Base-by-base conservation (phyloP, 2,888 invertebrate genomes). In the Chymomyza caudatula region DNA sequence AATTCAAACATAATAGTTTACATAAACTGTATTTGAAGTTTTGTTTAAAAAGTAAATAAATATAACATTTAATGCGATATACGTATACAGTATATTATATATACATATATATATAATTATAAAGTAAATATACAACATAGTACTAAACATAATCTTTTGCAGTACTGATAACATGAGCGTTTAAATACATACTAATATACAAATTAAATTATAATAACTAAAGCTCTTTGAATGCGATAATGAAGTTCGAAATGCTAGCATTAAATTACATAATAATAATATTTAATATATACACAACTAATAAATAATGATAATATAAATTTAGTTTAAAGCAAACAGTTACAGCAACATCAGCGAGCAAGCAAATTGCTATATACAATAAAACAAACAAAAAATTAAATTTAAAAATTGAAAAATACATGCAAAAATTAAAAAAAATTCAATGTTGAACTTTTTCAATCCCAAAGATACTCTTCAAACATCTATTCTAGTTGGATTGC, bases 251-350 rank as follows among this genome's bases (percentile, higher is more conserved):
- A 74, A 67, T 62, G 54, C 63, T 80, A 80, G 86, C 66, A 74
- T 85, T 80, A 85, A 80, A 69, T 73, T 80, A 85, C 44, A 37
- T 70, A 66, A 71, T 61, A 76, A 65, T 49, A 51, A 71, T 66
- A 74, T 76, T 54, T 19, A 69, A n/a, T 55, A 8, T 52, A 66
- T 54, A 43, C 43, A 58, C 51, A 75, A 70, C 63, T 76, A 17
- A 60, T 67, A 25, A 65, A 69, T 29, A 65, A 74, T 77, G 74
- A 86, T 69, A 83, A 37, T 37, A 37, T 37, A 37, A 37, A 37
- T 37, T 37, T 37, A 37, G 29, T 37, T 37, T 37, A 37, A 37
- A 8, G 2, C 29, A 37, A 37, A 37, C 0, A 8, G 29, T 37
- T 37, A 37, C 53, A 23, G 22, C 37, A 62, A 56, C 57, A 63